Evolutionary conservation across 2,797 vertebrate species (phyloP).

Genomic region (Numenius phaeopus): DNA sequence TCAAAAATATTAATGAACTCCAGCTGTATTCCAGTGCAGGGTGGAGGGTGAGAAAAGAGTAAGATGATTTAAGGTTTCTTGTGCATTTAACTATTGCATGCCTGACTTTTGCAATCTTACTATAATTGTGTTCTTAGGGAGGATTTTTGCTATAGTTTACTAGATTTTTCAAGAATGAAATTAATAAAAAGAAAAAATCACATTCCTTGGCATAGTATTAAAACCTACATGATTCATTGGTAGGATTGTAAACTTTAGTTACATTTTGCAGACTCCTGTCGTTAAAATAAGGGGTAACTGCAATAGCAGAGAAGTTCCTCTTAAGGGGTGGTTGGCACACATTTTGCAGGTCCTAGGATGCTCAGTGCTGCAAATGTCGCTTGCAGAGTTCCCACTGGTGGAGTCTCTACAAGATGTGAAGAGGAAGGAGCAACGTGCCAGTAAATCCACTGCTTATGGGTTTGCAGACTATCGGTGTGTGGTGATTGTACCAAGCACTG

Average conservation of each 20-base stretch:
- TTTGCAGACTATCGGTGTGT: accelerated
- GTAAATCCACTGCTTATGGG: not conserved
- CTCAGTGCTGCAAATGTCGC: not conserved
- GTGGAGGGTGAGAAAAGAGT: not conserved
- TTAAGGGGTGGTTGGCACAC: not conserved
- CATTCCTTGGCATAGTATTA: not conserved
- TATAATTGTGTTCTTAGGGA: not conserved
- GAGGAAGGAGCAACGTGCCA: not conserved
- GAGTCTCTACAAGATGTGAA: not conserved
- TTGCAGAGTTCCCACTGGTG: not conserved
- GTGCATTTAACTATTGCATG: not conserved
- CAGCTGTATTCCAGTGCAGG: constrained; percentile 6
- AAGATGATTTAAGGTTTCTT: not conserved
- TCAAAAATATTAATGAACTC: constrained; percentile 38
- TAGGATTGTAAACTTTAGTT: not conserved
- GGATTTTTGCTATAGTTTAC: not conserved
- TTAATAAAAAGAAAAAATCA: not conserved
- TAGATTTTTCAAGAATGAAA: not conserved
- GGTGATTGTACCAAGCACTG: not conserved
- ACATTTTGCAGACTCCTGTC: not conserved
- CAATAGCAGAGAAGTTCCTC: not conserved
- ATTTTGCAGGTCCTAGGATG: not conserved
- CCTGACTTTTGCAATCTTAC: not conserved
- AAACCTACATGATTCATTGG: not conserved
- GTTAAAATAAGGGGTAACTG: not conserved